A percentile compares a stretch with the other conserved stretches of the same genome.
These are phyloP conservation scores for Gnatocerus cornutus DNA, from an alignment of 2,888 invertebrate species.

Conservation along the genomic window DNA sequence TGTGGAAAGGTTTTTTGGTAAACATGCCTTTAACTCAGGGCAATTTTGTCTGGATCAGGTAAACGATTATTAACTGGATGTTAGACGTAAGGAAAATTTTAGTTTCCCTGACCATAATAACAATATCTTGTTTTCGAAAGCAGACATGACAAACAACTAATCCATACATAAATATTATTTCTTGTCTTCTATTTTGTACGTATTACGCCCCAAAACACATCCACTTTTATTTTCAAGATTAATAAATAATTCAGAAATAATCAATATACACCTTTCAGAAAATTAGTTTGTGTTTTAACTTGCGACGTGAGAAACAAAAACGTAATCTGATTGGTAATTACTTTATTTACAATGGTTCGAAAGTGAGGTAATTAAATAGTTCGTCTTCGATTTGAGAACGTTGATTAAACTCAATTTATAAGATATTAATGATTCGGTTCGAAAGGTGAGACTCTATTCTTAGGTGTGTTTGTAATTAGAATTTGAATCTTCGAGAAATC, in stretches of 20 bases:
- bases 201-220: neutral
- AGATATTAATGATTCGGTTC: slow-evolving; percentile 39
- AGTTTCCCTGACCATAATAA: no score
- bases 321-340: slow-evolving; percentile 6
- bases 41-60: no score
- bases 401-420: slow-evolving; percentile 38
- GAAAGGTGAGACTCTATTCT: slow-evolving; percentile 32
- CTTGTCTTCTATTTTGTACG: no score
- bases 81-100: no score
- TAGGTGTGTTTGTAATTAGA: slow-evolving; percentile 17
- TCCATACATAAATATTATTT: no score
- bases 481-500: slow-evolving; percentile 4
- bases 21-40: slow-evolving; percentile 6
- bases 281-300: neutral
- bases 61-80: no score
- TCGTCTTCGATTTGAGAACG: slow-evolving; percentile 21
- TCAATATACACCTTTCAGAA: slow-evolving; percentile 8
- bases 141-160: no score
- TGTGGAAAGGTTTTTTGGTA: neutral
- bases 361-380: slow-evolving; percentile 30
- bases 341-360: neutral
- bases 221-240: neutral
- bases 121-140: no score
- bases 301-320: neutral
- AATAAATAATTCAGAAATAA: slow-evolving; percentile 15